Evolutionary conservation across 2,888 invertebrate species (phyloP), one percentile per base, ranked within the genome.

Genomic region (Girardia tigrina): DNA sequence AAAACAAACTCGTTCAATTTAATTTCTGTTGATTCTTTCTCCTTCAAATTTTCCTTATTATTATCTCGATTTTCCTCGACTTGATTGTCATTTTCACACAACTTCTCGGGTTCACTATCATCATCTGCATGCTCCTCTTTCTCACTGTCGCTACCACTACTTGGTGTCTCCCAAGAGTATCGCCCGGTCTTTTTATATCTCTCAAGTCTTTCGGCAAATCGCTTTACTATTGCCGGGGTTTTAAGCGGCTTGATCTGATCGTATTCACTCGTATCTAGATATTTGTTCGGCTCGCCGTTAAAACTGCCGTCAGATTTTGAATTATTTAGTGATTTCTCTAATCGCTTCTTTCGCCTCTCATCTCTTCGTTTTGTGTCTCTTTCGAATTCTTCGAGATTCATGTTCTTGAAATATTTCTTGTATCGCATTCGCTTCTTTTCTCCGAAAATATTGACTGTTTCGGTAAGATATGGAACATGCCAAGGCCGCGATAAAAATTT

Each of bases 381-480:
- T 56, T 56, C 2, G n/a, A 20, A 56, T 56, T 56, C 56, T 56
- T 56, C 56, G 4, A 56, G 6, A 56, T 56, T 56, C 56, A 56
- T 56, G n/a, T 56, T 56, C 23, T 56, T 56, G 23, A 56, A 56
- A 56, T 56, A 56, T 16, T 56, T 56, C 23, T 56, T 56, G n/a
- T 56, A 56, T 2, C 56, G 4, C 23, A 20, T 56, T 56, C 56
- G 4, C 23, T 56, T 56, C 23, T 56, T 56, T 20, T n/a, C 4
- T 4, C 56, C 56, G n/a, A 56, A 56, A n/a, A 56, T 56, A n/a
- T 56, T 23, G 23, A 56, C 56, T 20, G 56, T 20, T 8, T 56
- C 56, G n/a, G n/a, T 23, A 20, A 56, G 23, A 56, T 56, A 56
- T 2, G 20, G 4, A 4, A 56, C 56, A 8, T 16, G 56, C 56